Percentiles rank a stretch among this genome's conserved stretches.
phyloP scores from a whole-genome alignment of 1,140 invertebrate genomes.

The Stegodyphus dumicola region DNA sequence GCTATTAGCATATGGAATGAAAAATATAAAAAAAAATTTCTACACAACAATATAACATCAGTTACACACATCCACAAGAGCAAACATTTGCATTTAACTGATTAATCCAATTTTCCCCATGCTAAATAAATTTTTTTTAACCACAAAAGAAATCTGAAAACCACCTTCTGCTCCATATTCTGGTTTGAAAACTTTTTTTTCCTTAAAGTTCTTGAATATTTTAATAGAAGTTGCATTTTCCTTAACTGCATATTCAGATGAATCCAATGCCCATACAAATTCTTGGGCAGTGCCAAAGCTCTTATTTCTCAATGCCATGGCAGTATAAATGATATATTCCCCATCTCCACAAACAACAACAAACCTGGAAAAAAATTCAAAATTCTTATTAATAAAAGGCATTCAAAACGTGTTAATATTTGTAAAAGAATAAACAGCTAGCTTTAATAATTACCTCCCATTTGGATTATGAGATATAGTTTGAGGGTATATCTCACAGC shows the following conservation, averaged over 20 bases:
- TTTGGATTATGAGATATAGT: constrained; percentile 99
- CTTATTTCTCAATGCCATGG: constrained; percentile 98
- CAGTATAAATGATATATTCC: constrained; percentile 99
- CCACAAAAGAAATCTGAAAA: neutral
- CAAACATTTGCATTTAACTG: too few relatives aligned
- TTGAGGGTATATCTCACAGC: constrained; percentile 99
- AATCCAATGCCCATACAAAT: constrained; percentile 98
- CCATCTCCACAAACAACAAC: constrained; percentile 99
- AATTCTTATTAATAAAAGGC: neutral
- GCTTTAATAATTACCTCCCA: constrained; percentile 74
- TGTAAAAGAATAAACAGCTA: too few relatives aligned
- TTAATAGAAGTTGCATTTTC: constrained; percentile 91
- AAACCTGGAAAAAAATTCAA: constrained; percentile 73
- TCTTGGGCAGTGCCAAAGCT: constrained; percentile 98
- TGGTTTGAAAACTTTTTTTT: constrained; percentile 93
- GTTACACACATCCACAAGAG: too few relatives aligned
- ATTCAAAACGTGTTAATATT: neutral
- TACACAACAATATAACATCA: too few relatives aligned
- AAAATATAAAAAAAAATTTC: too few relatives aligned
- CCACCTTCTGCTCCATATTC: constrained; percentile 93
- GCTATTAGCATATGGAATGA: too few relatives aligned
- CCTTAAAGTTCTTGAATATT: constrained; percentile 99
- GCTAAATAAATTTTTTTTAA: too few relatives aligned
- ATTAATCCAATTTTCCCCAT: too few relatives aligned
- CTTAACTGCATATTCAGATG: constrained; percentile 91